phyloP scores from a whole-genome alignment of 2,797 vertebrate species.

The Esox lucius region DNA sequence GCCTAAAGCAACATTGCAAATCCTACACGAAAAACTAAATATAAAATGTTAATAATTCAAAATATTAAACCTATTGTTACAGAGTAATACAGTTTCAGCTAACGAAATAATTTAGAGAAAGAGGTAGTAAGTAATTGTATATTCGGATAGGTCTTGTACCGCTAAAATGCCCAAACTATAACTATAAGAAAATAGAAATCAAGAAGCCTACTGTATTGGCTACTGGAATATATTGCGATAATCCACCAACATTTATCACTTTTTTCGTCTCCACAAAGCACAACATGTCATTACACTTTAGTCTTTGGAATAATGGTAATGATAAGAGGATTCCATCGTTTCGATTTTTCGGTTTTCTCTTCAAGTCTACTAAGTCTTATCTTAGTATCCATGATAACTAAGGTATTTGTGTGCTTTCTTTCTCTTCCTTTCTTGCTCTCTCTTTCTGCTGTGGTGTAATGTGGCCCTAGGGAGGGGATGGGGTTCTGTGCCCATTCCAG shows the following conservation, averaged over 20 bases:
- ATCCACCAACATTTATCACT: no score
- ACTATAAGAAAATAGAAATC: not conserved
- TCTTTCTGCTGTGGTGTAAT: constrained; percentile 52
- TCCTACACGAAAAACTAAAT: not conserved
- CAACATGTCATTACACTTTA: no score
- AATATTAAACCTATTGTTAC: not conserved
- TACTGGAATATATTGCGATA: no score
- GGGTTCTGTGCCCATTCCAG: constrained; percentile 65
- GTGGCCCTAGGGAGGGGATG: constrained; percentile 57
- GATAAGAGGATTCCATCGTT: no score
- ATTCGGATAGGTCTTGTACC: not conserved
- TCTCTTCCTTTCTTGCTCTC: constrained; percentile 24
- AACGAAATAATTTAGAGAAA: not conserved
- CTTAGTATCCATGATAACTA: no score
- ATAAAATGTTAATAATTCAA: not conserved
- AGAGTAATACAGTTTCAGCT: not conserved
- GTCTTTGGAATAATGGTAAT: no score
- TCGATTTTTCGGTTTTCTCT: no score
- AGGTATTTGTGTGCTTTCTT: not conserved
- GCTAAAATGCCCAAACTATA: not conserved
- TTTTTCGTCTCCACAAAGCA: no score
- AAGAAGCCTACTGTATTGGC: no score
- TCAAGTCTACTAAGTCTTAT: no score
- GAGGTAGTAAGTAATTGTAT: not conserved
- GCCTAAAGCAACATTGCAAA: not conserved